Conservation (phyloP, 2,797 vertebrate species). For the Schizothorax lantsangensis region DNA sequence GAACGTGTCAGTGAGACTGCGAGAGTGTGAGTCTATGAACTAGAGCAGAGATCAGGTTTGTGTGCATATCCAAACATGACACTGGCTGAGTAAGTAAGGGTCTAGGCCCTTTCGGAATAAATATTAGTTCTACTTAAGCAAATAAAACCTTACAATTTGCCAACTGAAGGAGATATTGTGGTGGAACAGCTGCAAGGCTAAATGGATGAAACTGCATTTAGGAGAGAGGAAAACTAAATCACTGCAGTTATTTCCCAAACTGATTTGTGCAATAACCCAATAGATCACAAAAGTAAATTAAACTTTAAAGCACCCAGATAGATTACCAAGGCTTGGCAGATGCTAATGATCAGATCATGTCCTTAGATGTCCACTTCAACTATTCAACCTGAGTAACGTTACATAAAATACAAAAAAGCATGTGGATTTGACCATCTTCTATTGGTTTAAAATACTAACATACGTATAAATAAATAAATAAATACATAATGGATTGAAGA, state of each 20-base stretch:
- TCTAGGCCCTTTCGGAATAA: conserved; percentile 63
- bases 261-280: conserved; percentile 42
- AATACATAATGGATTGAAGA: not conserved
- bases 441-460: not conserved
- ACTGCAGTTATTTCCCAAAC: conserved; percentile 36
- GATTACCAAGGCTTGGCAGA: conserved; percentile 36
- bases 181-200: conserved; percentile 58
- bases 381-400: conserved; percentile 29
- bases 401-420: conserved; percentile 10
- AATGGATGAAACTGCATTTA: conserved; percentile 51
- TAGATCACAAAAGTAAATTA: conserved; percentile 44
- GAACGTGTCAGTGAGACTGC: conserved; percentile 29
- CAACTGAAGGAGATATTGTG: conserved; percentile 55
- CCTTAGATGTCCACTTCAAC: conserved; percentile 32
- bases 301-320: conserved; percentile 33
- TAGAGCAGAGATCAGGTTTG: conserved; percentile 52
- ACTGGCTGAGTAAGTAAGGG: conserved; percentile 55
- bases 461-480: not conserved
- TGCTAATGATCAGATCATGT: conserved; percentile 34
- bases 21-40: conserved; percentile 35
- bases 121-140: conserved; percentile 67
- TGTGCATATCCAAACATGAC: conserved; percentile 63
- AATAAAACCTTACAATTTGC: conserved; percentile 66
- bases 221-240: conserved; percentile 48
- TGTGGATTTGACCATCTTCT: not conserved